Evolutionary conservation across 2,888 invertebrate genomes (phyloP).

Genomic region (Seira musarum): DNA sequence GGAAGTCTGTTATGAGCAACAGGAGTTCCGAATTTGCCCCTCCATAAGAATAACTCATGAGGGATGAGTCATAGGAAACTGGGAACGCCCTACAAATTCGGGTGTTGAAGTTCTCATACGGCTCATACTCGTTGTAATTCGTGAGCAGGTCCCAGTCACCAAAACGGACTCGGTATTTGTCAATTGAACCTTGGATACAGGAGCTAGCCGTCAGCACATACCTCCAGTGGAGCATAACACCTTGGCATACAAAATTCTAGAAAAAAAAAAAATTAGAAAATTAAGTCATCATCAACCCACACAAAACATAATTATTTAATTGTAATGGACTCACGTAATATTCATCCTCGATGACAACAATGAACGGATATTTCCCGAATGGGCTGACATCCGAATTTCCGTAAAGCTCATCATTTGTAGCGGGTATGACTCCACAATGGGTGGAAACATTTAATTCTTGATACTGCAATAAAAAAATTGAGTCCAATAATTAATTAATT

Average conservation of each 20-base stretch:
- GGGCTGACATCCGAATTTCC: constrained; percentile 58
- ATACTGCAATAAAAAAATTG: constrained; percentile 53
- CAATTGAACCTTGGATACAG: constrained; percentile 61
- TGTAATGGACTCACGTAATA: constrained; percentile 62
- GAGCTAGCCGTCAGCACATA: constrained; percentile 63
- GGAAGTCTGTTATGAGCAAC: constrained; percentile 40
- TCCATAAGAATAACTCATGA: constrained; percentile 45
- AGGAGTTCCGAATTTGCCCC: constrained; percentile 37
- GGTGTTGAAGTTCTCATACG: constrained; percentile 65
- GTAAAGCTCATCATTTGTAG: constrained; percentile 63
- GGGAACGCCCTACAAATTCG: constrained; percentile 63
- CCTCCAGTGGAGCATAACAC: constrained; percentile 59
- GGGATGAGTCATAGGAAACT: constrained; percentile 56
- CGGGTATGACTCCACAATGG: constrained; percentile 64
- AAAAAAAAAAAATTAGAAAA: constrained; percentile 30
- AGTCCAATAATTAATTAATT: background rate
- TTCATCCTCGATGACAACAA: constrained; percentile 65
- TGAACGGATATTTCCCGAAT: constrained; percentile 59
- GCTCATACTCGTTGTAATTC: constrained; percentile 67
- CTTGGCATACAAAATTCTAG: constrained; percentile 66
- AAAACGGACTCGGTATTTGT: constrained; percentile 61
- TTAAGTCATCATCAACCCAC: background rate
- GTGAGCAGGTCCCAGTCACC: constrained; percentile 68
- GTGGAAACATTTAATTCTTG: constrained; percentile 60
- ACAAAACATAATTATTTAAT: background rate